Evolutionary conservation across 2,888 invertebrate species (phyloP), one percentile per base, ranked within the genome.

Genomic region (Eupsilia transversa): DNA sequence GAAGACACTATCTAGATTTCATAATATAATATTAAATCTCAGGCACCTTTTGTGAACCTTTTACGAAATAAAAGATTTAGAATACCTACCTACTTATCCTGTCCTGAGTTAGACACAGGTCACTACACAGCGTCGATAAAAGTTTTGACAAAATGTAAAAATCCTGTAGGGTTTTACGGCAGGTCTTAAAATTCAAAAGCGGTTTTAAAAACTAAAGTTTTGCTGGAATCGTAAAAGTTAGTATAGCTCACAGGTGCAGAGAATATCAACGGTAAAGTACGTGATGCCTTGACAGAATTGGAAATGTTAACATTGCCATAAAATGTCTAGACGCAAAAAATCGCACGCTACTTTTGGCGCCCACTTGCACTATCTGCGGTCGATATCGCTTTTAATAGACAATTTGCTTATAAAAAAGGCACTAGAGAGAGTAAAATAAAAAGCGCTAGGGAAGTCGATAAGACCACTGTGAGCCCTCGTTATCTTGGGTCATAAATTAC

Each of bases 401-500:
- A 94, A 95, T 95, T 95, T 94, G 93, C 93, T 92, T 90, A 89
- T 91, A 90, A 94, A 94, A 94, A 95, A 93, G 91, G 90, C 91
- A 93, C 93, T 92, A 90, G 94, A 94, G 92, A 93, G 89, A 86
- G 77, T 86, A 88, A 89, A 90, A 91, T 92, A 94, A 94, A 94
- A 95, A 95, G 90, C 91, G 87, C 90, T 89, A 90, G 92, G 93
- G 93, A 93, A 94, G 93, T 94, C 95, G 96, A 96, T 96, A 96
- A 96, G 94, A 93, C 94, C 93, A 93, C 93, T 93, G 93, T 93
- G 94, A 94, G 93, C 94, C 95, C 96, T 96, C 95, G 95, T 96
- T 96, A 96, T 96, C 96, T 94, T 88, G 91, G 92, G 92, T 94
- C 96, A 95, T 96, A 96, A 96, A 96, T 96, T 95, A 96, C 95